Percentiles rank a stretch among this genome's conserved stretches.
Evolutionary conservation across 2,797 vertebrate species (phyloP).

Genomic region (Coregonus sp.): DNA sequence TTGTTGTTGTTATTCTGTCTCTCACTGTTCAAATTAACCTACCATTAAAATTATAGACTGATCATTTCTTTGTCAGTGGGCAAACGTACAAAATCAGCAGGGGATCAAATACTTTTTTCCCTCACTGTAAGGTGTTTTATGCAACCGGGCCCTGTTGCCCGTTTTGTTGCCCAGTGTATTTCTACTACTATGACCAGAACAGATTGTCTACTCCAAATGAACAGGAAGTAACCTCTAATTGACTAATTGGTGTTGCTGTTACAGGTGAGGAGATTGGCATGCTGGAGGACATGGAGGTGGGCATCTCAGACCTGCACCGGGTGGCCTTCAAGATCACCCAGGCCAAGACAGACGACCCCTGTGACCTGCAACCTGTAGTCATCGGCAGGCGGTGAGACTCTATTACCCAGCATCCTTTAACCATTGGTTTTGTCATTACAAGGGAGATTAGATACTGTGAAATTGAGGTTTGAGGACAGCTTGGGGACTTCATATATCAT

Average conservation of each 20-base stretch:
- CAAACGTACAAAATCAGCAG: no score
- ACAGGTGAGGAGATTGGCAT: slow-evolving; percentile 96
- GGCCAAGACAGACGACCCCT: slow-evolving; percentile 82
- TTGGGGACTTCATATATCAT: neutral
- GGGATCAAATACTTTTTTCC: no score
- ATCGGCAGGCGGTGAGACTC: slow-evolving; percentile 90
- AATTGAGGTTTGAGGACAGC: neutral
- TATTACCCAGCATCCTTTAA: neutral
- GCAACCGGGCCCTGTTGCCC: neutral
- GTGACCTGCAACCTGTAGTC: slow-evolving; percentile 87
- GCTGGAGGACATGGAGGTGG: slow-evolving; percentile 97
- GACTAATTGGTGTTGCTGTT: slow-evolving; percentile 11
- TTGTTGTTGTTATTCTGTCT: no score
- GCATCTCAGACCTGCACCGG: slow-evolving; percentile 91
- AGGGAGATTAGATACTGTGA: neutral
- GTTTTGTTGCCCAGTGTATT: neutral
- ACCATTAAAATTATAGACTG: no score
- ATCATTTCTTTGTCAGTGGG: no score
- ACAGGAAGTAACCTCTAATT: neutral
- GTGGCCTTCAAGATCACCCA: slow-evolving; percentile 92
- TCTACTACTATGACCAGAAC: neutral
- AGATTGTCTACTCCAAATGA: neutral
- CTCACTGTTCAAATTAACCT: no score
- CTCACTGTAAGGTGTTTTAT: no score
- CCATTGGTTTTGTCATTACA: neutral